phyloP scores from a whole-genome alignment of 2,888 invertebrate species.

The Diplazon laetatorius region DNA sequence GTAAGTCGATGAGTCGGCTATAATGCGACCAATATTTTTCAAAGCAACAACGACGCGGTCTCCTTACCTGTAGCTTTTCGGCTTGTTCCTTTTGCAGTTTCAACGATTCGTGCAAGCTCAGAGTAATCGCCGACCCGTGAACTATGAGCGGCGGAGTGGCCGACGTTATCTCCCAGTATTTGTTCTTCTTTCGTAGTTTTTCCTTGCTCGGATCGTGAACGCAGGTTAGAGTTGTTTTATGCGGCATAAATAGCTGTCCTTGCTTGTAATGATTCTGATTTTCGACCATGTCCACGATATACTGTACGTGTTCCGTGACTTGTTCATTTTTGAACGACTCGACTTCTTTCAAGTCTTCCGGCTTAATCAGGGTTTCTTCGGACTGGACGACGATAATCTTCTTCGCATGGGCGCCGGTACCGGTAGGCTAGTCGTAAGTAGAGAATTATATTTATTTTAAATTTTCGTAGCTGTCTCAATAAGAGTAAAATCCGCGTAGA shows the following conservation, averaged over 20 bases:
- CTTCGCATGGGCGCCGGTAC: constrained; percentile 83
- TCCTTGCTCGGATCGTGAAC: constrained; percentile 85
- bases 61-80: constrained; percentile 76
- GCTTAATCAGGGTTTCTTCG: constrained; percentile 83
- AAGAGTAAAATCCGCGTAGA: too few relatives aligned
- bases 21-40: background rate
- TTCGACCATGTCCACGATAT: constrained; percentile 84
- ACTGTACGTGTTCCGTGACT: constrained; percentile 83
- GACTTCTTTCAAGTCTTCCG: constrained; percentile 84
- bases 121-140: constrained; percentile 84
- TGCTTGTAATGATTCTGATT: constrained; percentile 70
- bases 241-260: constrained; percentile 84
- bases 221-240: constrained; percentile 84
- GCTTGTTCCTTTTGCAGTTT: constrained; percentile 84
- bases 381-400: constrained; percentile 82
- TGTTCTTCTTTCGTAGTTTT: constrained; percentile 83
- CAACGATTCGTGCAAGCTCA: constrained; percentile 85
- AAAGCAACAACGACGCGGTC: background rate
- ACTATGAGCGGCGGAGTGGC: constrained; percentile 86
- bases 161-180: constrained; percentile 86
- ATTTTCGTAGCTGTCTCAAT: too few relatives aligned
- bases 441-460: background rate
- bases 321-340: constrained; percentile 72
- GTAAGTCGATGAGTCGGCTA: background rate
- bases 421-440: constrained; percentile 75